Evolutionary conservation across 2,113 vertebrate species (phyloP).

Genomic region (Lepisosteus oculatus): DNA sequence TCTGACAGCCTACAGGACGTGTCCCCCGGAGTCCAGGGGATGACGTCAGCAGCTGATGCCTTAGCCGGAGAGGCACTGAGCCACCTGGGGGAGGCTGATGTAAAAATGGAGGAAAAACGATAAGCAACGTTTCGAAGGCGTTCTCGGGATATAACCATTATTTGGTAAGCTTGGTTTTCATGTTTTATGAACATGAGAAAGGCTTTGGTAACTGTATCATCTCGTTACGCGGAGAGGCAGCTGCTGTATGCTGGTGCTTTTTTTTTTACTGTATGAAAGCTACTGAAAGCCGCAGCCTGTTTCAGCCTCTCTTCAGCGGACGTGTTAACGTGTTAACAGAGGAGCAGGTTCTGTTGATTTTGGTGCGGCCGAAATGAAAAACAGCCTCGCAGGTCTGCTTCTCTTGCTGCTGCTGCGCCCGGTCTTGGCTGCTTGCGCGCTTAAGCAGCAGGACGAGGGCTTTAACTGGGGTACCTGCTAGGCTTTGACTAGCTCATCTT

Average conservation of each 20-base stretch:
- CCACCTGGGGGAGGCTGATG: not conserved
- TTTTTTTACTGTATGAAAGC: not conserved
- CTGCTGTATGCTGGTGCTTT: not conserved
- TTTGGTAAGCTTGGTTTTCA: not conserved
- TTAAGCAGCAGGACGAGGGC: not conserved
- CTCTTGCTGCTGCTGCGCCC: not conserved
- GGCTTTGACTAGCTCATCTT: no score
- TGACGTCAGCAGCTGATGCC: slow-evolving; percentile 17
- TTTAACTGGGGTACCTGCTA: not conserved
- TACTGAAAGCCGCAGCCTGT: not conserved
- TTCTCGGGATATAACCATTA: not conserved
- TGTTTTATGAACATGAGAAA: not conserved
- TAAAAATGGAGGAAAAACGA: not conserved
- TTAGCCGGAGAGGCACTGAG: not conserved
- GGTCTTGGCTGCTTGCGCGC: not conserved
- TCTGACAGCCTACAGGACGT: not conserved
- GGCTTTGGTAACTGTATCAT: no score
- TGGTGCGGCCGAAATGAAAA: slow-evolving; percentile 12
- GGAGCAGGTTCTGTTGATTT: slow-evolving; percentile 21
- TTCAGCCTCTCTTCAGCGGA: not conserved
- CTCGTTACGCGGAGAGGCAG: no score
- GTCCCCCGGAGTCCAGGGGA: not conserved
- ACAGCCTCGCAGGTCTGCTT: not conserved
- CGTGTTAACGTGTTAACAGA: no score
- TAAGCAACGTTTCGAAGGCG: not conserved